phyloP scores from a whole-genome alignment of 2,888 invertebrate species.

The Frankliniella intonsa region DNA sequence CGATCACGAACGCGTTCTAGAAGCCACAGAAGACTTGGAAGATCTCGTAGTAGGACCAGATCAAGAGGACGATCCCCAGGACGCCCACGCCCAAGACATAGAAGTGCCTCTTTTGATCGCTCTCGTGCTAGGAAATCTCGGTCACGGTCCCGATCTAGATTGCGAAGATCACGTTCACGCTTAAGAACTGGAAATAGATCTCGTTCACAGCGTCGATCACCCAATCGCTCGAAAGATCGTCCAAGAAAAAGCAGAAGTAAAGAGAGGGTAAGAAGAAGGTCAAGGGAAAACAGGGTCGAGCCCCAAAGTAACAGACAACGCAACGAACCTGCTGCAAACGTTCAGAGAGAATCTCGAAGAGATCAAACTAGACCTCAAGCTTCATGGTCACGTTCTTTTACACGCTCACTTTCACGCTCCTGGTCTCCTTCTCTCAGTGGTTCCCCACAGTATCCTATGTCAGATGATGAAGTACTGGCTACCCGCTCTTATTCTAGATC shows the following conservation, averaged over 20 bases:
- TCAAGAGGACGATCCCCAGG: conserved; percentile 39
- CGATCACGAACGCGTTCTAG: conserved; percentile 40
- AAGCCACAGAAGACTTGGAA: conserved; percentile 38
- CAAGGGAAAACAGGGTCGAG: conserved; percentile 43
- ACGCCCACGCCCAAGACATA: conserved; percentile 42
- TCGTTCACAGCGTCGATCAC: conserved; percentile 35
- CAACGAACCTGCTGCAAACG: conserved; percentile 41
- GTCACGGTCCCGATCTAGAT: conserved; percentile 40
- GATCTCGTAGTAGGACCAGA: conserved; percentile 40
- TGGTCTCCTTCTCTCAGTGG: conserved; percentile 46
- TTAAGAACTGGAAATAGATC: conserved; percentile 36
- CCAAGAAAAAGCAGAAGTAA: conserved; percentile 41
- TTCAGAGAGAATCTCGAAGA: conserved; percentile 35
- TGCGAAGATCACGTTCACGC: conserved; percentile 37
- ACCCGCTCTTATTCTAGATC: conserved; percentile 38
- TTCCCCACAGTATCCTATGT: conserved; percentile 37
- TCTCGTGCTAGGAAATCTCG: conserved; percentile 39
- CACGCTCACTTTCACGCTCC: conserved; percentile 54
- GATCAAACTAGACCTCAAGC: conserved; percentile 40
- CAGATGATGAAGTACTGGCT: conserved; percentile 28
- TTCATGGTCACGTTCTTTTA: conserved; percentile 54
- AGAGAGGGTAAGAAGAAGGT: conserved; percentile 46
- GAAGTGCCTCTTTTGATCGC: conserved; percentile 37
- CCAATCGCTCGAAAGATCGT: conserved; percentile 32
- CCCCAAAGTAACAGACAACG: conserved; percentile 40